Base-by-base conservation (phyloP, 2,888 invertebrate species). In the Tanypteryx hageni region DNA sequence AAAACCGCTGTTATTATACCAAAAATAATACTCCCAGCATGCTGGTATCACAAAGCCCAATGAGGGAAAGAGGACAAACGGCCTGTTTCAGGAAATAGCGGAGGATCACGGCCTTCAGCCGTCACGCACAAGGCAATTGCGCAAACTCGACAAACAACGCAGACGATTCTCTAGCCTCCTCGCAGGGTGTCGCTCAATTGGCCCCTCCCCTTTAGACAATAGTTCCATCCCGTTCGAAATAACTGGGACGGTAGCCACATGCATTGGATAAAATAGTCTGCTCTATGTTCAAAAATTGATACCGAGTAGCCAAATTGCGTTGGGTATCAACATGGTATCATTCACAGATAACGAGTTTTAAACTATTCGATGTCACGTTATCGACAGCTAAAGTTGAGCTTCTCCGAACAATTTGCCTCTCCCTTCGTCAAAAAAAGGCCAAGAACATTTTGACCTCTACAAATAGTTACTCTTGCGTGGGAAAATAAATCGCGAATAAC, bases 31-130 rank as follows among this genome's bases (percentile, higher is more conserved):
- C 89, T 89, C 89, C 89, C 89, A 89, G 89, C 89, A 89, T n/a
- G 89, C 89, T 89, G 89, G 89, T 89, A 89, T 89, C 89, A 89
- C 89, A 89, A 68, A 83, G 56, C 89, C 89, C 89, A 59, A 89
- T 44, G 89, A 68, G 68, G 64, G 64, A 61, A 86, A 68, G 89
- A 64, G 64, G 64, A 89, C 64, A 61, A 68, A 31, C 68, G 68
- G 44, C 89, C 89, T 18, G 44, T 56, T 89, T 68, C 89, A 68
- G 89, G 89, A 89, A 86, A 89, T 68, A 68, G 89, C 27, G 13
- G 89, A 89, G 31, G 83, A 44, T 83, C 18, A 57, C 44, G 86
- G 31, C 59, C 22, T 59, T 83, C 22, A 58, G 57, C 58, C 22
- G 14, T 56, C 84, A 57, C 22, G 44, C 14, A 22, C 58, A 31